A percentile compares a stretch with the other conserved stretches of the same genome.
These are phyloP conservation scores for Capitulum mitella DNA, from an alignment of 2,888 invertebrate genomes.

Conservation along the genomic window DNA sequence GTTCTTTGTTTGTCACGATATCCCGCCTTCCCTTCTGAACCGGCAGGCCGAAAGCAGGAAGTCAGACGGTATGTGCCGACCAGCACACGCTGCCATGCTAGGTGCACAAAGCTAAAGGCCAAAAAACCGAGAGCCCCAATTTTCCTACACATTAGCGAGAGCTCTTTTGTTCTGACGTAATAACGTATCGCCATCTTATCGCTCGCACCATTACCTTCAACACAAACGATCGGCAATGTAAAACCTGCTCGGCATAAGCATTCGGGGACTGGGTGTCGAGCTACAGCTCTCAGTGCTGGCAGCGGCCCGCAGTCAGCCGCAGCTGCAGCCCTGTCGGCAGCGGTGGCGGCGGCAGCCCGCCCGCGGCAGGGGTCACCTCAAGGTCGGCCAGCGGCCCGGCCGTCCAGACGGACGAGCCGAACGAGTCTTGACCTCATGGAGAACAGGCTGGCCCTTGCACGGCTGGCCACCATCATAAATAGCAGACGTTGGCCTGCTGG, in stretches of 20 bases:
- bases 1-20: neutral
- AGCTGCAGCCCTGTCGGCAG: too few relatives aligned
- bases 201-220: neutral
- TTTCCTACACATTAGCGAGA: neutral
- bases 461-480: neutral
- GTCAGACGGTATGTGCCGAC: too few relatives aligned
- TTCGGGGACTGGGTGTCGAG: neutral
- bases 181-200: neutral
- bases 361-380: neutral
- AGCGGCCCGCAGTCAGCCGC: neutral
- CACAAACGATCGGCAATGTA: neutral
- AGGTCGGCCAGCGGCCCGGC: neutral
- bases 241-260: neutral
- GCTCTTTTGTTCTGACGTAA: neutral
- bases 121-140: neutral
- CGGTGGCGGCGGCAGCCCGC: neutral
- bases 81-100: too few relatives aligned
- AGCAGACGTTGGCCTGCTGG: too few relatives aligned
- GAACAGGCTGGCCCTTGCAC: neutral
- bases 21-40: too few relatives aligned
- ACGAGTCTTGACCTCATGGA: slow-evolving; percentile 16
- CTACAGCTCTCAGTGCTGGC: neutral
- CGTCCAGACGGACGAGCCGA: neutral
- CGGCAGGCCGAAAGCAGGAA: too few relatives aligned
- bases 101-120: too few relatives aligned